These are phyloP conservation scores for human (Homo sapiens) DNA, from an alignment of 2,113 vertebrate species.

Conservation along the genomic window GRCh38 chr2:133257001-133257500, in stretches of 20 bases:
- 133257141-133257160: neutral
- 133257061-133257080: neutral
- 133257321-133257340: neutral
- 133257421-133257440: constrained; percentile 21
- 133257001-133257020: neutral
- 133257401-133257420: constrained; percentile 28
- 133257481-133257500: neutral
- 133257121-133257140: neutral
- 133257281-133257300: constrained; percentile 25
- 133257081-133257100: neutral
- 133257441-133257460: neutral
- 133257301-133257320: constrained; percentile 45
- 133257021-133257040: neutral
- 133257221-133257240: neutral
- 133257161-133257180: neutral
- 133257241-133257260: neutral
- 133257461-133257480: constrained; percentile 2
- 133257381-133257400: neutral
- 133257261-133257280: neutral
- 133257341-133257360: constrained; percentile 26
- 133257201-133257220: neutral
- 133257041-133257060: neutral
- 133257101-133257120: neutral
- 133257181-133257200: neutral
- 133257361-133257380: neutral